Evolutionary conservation across 2,113 vertebrate species (phyloP).

Genomic region (Myiopsitta monachus): DNA sequence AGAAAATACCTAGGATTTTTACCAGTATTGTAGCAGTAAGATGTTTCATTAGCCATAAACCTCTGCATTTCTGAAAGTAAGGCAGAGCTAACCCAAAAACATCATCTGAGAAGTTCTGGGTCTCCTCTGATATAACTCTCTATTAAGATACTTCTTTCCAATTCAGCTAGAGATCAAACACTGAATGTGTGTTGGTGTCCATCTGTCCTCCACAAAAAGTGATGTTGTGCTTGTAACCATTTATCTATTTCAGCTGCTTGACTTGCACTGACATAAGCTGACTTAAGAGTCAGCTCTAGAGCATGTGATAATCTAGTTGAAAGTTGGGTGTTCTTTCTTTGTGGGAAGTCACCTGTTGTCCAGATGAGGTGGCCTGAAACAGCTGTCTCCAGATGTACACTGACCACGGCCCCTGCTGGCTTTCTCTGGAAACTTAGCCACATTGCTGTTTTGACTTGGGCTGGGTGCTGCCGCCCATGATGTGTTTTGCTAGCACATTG

Average conservation of each 20-base stretch:
- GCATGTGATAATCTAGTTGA: background rate
- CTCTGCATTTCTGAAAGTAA: background rate
- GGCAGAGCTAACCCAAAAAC: background rate
- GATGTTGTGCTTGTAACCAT: background rate
- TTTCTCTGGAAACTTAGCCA: conserved; percentile 14
- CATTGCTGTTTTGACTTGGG: background rate
- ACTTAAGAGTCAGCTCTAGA: background rate
- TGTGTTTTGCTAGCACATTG: conserved; percentile 17
- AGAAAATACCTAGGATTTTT: background rate
- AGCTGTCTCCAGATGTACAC: background rate
- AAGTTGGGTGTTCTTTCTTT: background rate
- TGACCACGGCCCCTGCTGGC: background rate
- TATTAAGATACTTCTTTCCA: background rate
- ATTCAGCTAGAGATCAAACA: background rate
- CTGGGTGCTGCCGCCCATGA: background rate
- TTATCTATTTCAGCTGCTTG: background rate
- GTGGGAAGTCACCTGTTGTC: background rate
- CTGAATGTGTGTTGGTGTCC: background rate
- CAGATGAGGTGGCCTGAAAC: background rate
- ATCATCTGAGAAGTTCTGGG: background rate
- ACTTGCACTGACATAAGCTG: background rate
- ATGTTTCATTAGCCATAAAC: background rate
- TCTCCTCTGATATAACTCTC: background rate
- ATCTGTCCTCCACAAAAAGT: background rate
- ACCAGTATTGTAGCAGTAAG: background rate